Conservation (phyloP, 2,113 vertebrate genomes). For the Chinchilla lanigera region DNA sequence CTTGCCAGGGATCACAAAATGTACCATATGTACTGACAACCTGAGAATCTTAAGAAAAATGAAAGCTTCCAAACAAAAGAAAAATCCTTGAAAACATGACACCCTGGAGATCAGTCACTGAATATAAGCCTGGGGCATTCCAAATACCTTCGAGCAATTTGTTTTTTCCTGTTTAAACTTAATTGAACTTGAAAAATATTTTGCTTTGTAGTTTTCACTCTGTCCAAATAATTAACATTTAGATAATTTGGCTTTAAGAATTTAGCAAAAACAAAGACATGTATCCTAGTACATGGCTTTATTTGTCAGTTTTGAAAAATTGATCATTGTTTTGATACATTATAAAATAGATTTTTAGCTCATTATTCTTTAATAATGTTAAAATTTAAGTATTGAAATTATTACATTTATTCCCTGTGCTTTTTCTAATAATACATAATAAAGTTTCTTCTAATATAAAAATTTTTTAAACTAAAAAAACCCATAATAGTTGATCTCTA, state of each 20-base stretch:
- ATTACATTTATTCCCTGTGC: conserved; percentile 21
- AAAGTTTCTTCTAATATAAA: neutral
- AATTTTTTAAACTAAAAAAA: neutral
- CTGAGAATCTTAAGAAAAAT: conserved; percentile 41
- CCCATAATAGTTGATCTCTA: neutral
- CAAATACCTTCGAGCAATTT: conserved; percentile 55
- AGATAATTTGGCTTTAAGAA: neutral
- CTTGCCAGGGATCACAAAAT: conserved; percentile 12
- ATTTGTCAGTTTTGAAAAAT: conserved; percentile 9
- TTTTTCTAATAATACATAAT: conserved; percentile 15
- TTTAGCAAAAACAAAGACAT: neutral
- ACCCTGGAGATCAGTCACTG: conserved; percentile 21
- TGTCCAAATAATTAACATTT: conserved; percentile 51
- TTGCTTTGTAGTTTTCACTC: conserved; percentile 63
- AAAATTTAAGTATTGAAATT: neutral
- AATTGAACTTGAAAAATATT: conserved; percentile 70
- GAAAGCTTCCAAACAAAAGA: conserved; percentile 67
- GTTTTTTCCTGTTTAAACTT: conserved; percentile 53
- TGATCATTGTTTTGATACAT: neutral
- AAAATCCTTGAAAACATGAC: neutral
- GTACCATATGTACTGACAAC: conserved; percentile 57
- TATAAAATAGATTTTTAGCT: conserved; percentile 26
- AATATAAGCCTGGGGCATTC: conserved; percentile 41
- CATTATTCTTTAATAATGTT: neutral
- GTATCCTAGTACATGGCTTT: neutral